These are phyloP conservation scores for Tenualosa thibaudeaui DNA, from an alignment of 2,797 vertebrate species.

Conservation along the genomic window DNA sequence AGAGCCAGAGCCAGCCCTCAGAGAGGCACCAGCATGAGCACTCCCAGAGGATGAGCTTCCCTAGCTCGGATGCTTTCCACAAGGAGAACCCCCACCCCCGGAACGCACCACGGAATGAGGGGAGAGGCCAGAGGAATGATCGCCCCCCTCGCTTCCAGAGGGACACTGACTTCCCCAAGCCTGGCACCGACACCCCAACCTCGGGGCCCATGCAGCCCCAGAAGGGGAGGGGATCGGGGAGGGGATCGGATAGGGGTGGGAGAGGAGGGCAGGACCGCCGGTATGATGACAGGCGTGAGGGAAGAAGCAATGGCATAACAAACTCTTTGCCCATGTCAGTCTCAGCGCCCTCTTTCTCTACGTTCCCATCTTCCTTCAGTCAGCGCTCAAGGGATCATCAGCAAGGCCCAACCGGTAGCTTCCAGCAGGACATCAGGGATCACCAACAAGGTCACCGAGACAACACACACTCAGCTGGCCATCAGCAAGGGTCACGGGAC, in stretches of 20 bases:
- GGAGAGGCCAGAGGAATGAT: slow-evolving; percentile 85
- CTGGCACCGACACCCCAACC: slow-evolving; percentile 74
- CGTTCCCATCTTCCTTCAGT: slow-evolving; percentile 64
- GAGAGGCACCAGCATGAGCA: slow-evolving; percentile 75
- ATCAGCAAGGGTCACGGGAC: slow-evolving; percentile 65
- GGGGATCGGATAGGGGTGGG: slow-evolving; percentile 58
- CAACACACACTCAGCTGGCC: background rate
- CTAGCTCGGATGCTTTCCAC: slow-evolving; percentile 76
- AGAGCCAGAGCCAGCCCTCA: slow-evolving; percentile 69
- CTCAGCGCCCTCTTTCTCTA: slow-evolving; percentile 34
- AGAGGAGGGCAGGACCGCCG: slow-evolving; percentile 75
- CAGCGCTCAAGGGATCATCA: slow-evolving; percentile 78
- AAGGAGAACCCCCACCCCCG: slow-evolving; percentile 79
- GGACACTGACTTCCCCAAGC: slow-evolving; percentile 84
- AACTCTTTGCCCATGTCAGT: slow-evolving; percentile 32
- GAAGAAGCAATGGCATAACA: slow-evolving; percentile 50
- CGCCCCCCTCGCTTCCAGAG: slow-evolving; percentile 92
- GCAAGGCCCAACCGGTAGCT: slow-evolving; percentile 66
- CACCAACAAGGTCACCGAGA: slow-evolving; percentile 35
- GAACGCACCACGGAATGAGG: slow-evolving; percentile 80
- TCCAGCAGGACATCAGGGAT: slow-evolving; percentile 69
- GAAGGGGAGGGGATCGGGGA: slow-evolving; percentile 67
- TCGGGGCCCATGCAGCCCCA: slow-evolving; percentile 59
- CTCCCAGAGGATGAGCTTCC: slow-evolving; percentile 68
- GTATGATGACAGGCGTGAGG: slow-evolving; percentile 78